Evolutionary conservation across 2,797 vertebrate species (phyloP), one percentile per base, ranked within the genome.

Genomic region (Phrynocephalus guinanensis): DNA sequence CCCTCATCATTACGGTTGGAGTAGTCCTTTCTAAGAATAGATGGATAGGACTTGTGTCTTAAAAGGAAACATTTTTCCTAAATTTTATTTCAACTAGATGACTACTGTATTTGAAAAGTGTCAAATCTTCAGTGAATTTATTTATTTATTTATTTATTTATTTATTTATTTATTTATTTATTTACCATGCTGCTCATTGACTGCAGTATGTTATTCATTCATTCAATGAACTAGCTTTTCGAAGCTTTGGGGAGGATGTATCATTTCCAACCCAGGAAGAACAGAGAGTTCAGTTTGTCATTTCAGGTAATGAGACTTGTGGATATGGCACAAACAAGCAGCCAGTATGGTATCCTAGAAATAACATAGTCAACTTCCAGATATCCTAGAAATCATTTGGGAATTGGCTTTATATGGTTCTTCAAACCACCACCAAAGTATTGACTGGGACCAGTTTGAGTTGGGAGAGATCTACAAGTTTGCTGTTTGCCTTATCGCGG

Each of bases 71-170:
- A 0, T 0, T 72, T 86, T 16, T 52, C 78, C 72, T 82, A 56
- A 86, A 38, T 6, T 2, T 63, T 85, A 48, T 79, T 93, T 88
- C 50, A 71, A 16, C 18, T 24, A 83, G 38, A 2, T 76, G 1
- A 67, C 89, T 89, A 38, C 44, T 82, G 38, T 28, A 82, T 48
- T 68, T 68, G 33, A 38, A 67, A 66, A 82, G 67, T 28, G 44
- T 68, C 2, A 38, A 11, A 15, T 68, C 18, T 68, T 68, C 68
- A 38, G 38, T 38, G 38, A 38, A 50, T 60, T 79, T 79, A 50
- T n/a, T 10, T n/a, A 79, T 28, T 30, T n/a, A 79, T 52, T 56
- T 18, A n/a, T 30, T 60, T 52, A 52, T 79, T 56, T 15, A 56
- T 79, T 79, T 28, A 56, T 79, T 79, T 52, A 52, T 52, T 52